Base-by-base conservation (phyloP, 1,140 invertebrate genomes). In the Paraescarpia echinospica region DNA sequence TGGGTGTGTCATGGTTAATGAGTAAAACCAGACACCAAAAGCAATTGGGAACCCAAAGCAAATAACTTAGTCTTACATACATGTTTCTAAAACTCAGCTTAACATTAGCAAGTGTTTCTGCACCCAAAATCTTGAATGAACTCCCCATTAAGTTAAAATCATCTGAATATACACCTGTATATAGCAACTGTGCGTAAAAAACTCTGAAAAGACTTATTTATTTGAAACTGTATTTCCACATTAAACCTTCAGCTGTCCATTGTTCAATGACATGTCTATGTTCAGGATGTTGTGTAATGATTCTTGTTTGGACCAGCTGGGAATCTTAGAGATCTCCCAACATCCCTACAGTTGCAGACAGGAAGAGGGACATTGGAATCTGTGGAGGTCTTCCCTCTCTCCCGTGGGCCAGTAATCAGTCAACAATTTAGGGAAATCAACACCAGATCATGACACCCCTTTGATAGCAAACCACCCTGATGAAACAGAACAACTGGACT, bases 351-450 rank as follows among this genome's bases (percentile, higher is more conserved):
- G 59, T 77, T 77, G 18, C 27, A 77, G 59, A 27, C 41, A 41
- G 41, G 59, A 27, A 27, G 12, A 31, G 27, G 22, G 59, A 77
- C 59, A 77, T 77, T 77, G 59, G 59, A 77, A 77, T 77, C 8
- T 27, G 12, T 18, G 59, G 4, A 14, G 59, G 41, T 41, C 41
- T 41, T 41, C 41, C 59, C 27, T 27, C 59, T 77, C 59, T 77
- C 59, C 59, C 2, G 8, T 27, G 59, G 22, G 59, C 22, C 59
- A 6, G 8, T 77, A 77, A 77, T 77, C 59, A 77, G 59, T 77
- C 59, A 77, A 77, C 59, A 77, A 77, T 77, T 77, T 77, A 77
- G 59, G 59, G 59, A 77, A 77, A 77, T 77, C 59, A 77, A 77
- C 59, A 77, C 59, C 59, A 77, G 59, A 77, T 77, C 59, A 77